Evolutionary conservation across 2,113 vertebrate species (phyloP), one percentile per base, ranked within the genome.

Genomic region (Pomatorhinus ruficollis): DNA sequence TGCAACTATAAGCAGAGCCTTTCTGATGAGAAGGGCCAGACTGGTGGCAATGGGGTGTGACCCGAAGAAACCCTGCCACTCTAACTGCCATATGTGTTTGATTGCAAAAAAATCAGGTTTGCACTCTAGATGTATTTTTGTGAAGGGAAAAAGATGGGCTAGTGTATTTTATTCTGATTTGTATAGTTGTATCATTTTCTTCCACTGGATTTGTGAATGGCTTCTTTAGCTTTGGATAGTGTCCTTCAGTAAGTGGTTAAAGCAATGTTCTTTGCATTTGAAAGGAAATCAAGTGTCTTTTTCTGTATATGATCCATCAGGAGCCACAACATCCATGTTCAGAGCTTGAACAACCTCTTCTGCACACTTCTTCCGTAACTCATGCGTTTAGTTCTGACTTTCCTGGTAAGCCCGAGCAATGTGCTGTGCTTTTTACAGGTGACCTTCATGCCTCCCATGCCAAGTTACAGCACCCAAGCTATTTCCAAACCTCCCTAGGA

Each of bases 151-250:
- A 56, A 56, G n/a, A 85, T 9, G 42, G 82, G 9, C 15, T 15
- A 61, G 68, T 61, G 61, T 85, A 50, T 74, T 92, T 97, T 95
- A 83, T 96, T 90, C 45, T 89, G 69, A 70, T 68, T 91, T 94
- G 47, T 90, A 50, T 90, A n/a, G 18, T 63, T 93, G n/a, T 76
- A 61, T 87, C 44, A 86, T 94, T 96, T 83, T 92, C 57, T 89
- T 96, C 82, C 80, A 68, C 81, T 90, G 72, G 52, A 70, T 89
- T 35, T 59, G 60, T 53, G 40, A 59, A 53, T 77, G 87, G 8
- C 72, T 95, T 50, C 90, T 87, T 80, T 66, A 90, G 21, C 87
- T 97, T 89, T 86, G 25, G 65, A 30, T 57, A 69, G 28, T 8
- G 63, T 87, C 76, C 68, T 79, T 95, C 82, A 85, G 64, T 87